Percentiles rank a stretch among this genome's conserved stretches.
phyloP scores from a whole-genome alignment of 2,113 vertebrate species.

The Proteles cristata region DNA sequence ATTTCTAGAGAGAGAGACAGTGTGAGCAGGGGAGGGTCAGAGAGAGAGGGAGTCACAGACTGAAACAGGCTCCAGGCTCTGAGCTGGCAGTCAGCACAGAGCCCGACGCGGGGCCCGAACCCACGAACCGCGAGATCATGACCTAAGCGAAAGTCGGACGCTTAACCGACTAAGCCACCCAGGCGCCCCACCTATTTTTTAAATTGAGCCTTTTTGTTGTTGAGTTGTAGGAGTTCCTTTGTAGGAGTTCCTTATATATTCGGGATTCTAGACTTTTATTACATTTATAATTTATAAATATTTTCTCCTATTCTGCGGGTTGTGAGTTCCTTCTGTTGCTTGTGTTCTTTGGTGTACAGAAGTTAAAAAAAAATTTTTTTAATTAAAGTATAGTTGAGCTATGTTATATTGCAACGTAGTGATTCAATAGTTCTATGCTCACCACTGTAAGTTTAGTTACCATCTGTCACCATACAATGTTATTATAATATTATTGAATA shows the following conservation, averaged over 20 bases:
- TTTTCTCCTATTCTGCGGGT: not conserved
- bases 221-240: not conserved
- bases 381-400: not conserved
- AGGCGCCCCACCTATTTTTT: too few relatives aligned
- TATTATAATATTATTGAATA: not conserved
- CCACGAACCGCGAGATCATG: too few relatives aligned
- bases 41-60: too few relatives aligned
- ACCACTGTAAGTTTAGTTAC: not conserved
- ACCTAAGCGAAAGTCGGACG: too few relatives aligned
- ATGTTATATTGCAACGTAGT: not conserved
- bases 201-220: not conserved
- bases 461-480: not conserved
- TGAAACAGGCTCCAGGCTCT: too few relatives aligned
- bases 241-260: not conserved
- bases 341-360: not conserved
- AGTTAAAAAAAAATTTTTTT: not conserved
- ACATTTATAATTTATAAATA: not conserved
- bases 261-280: not conserved
- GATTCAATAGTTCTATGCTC: not conserved
- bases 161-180: too few relatives aligned
- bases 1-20: too few relatives aligned
- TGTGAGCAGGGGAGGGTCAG: too few relatives aligned
- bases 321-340: not conserved
- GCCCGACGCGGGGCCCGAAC: too few relatives aligned
- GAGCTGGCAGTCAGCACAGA: too few relatives aligned